Evolutionary conservation across 2,113 vertebrate species (phyloP), one percentile per base, ranked within the genome.

Genomic region (Motacilla tschutschensis): DNA sequence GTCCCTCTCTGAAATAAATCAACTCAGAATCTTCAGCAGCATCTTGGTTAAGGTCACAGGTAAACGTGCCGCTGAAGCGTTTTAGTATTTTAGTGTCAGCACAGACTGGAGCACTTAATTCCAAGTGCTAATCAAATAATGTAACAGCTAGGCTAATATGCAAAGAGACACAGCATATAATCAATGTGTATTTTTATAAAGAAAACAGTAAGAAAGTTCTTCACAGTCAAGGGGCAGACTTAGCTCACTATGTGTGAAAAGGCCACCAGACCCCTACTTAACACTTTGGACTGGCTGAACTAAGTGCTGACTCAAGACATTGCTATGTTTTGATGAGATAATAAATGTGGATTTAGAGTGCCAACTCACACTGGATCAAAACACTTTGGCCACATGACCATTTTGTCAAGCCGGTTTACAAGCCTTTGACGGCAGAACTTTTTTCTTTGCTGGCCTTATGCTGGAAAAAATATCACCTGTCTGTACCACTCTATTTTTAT

Each of bases 401-500:
- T 79, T 87, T 79, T 21, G 1, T 43, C 69, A 88, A 64, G 36
- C 8, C 26, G 2, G 36, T 80, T 91, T 85, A 82, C 77, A 87
- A 82, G 51, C 35, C 47, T 73, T 87, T 91, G 70, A 83, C 74
- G 33, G 28, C 83, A 71, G 60, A 77, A 74, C 13, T 63, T 86
- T 90, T 79, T 66, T 47, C 9, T 89, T 74, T 83, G 11, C n/a
- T 78, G 73, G 62, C 17, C 33, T 84, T 72, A 71, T 50, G 28
- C 36, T 83, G 24, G 65, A 64, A 71, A 87, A 89, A 93, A 91
- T 83, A 92, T 83, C 25, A 51, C 65, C 53, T 91, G 40, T 78
- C 86, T 67, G 17, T 66, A 74, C 53, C 40, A 67, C 44, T 69
- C 47, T 80, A 35, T 46, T 87, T 89, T 92, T 95, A 83, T 75